Evolutionary conservation across 2,113 vertebrate genomes (phyloP), one percentile per base, ranked within the genome.

Genomic region (Desmodus rotundus): DNA sequence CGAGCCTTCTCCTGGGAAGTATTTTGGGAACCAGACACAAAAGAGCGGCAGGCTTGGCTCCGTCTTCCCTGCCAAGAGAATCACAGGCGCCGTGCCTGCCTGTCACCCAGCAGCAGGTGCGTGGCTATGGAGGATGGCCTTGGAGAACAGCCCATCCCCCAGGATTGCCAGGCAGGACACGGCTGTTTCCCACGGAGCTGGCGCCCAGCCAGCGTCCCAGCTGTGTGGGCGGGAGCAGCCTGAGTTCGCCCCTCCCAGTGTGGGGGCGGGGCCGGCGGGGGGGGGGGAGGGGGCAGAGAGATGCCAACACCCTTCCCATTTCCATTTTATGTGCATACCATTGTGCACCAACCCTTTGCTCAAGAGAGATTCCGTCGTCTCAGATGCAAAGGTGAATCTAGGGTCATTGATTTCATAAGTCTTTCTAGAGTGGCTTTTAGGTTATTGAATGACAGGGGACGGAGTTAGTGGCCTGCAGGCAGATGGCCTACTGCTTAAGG

Each of bases 281-380:
- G 36, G 41, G 11, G 3, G 22, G 4, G 24, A 13, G 47, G 63
- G n/a, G n/a, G n/a, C n/a, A n/a, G n/a, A n/a, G n/a, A n/a, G 22
- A 0, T 22, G 6, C 41, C 73, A 41, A 2, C 7, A 3, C 2
- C 0, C 20, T 0, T 13, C 76, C 58, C 38, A 12, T 83, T 80
- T 76, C 26, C 43, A 12, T 93, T 68, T 77, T 47, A 14, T 0
- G 4, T 9, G 28, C n/a, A 12, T 13, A 24, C 0, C 0, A n/a
- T n/a, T 63, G 22, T 16, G 22, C 50, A 38, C 38, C 73, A 16
- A 10, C 38, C 31, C 17, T 56, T 41, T 19, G 58, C 81, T 70
- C 31, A 45, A 28, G 58, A 65, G 15, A 92, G 47, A 54, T 16
- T 33, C 28, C 52, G 67, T 4, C 28, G 11, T 91, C 50, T 72